Conservation (phyloP, 2,888 invertebrate species). For the Seladonia tumulorum region DNA sequence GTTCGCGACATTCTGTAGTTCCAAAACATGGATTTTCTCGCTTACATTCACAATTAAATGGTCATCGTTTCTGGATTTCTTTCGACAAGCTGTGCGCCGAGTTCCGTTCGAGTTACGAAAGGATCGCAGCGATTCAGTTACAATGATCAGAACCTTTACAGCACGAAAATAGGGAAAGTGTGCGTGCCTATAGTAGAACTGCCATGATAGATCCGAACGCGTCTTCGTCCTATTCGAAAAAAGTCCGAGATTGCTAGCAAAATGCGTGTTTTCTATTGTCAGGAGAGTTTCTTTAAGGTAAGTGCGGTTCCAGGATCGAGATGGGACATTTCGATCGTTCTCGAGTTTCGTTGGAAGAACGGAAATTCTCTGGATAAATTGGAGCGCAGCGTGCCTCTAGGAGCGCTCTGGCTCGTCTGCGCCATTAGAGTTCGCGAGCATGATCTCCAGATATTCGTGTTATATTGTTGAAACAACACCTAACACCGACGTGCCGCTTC, state of each 20-base stretch:
- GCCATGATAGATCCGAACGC: slow-evolving; percentile 83
- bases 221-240: slow-evolving; percentile 78
- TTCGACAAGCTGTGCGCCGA: slow-evolving; percentile 14
- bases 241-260: slow-evolving; percentile 74
- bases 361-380: slow-evolving; percentile 39
- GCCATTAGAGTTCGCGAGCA: slow-evolving; percentile 80
- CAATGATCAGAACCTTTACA: slow-evolving; percentile 37
- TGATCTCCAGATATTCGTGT: slow-evolving; percentile 76
- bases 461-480: slow-evolving; percentile 69
- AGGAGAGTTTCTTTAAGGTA: slow-evolving; percentile 78
- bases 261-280: slow-evolving; percentile 78
- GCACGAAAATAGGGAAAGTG: slow-evolving; percentile 70
- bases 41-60: slow-evolving; percentile 53
- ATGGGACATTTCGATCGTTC: slow-evolving; percentile 4
- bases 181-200: slow-evolving; percentile 76
- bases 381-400: slow-evolving; percentile 57
- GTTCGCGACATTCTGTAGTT: slow-evolving; percentile 77
- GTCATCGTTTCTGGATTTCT: slow-evolving; percentile 5
- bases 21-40: slow-evolving; percentile 73
- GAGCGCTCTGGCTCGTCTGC: slow-evolving; percentile 74
- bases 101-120: slow-evolving; percentile 21
- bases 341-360: slow-evolving; percentile 4
- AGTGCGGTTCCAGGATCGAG: slow-evolving; percentile 63
- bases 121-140: slow-evolving; percentile 14
- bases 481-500: slow-evolving; percentile 21